A percentile compares a stretch with the other conserved stretches of the same genome.
These are phyloP conservation scores for Melitaea athalia DNA, from an alignment of 2,888 invertebrate species.

Conservation along the genomic window DNA sequence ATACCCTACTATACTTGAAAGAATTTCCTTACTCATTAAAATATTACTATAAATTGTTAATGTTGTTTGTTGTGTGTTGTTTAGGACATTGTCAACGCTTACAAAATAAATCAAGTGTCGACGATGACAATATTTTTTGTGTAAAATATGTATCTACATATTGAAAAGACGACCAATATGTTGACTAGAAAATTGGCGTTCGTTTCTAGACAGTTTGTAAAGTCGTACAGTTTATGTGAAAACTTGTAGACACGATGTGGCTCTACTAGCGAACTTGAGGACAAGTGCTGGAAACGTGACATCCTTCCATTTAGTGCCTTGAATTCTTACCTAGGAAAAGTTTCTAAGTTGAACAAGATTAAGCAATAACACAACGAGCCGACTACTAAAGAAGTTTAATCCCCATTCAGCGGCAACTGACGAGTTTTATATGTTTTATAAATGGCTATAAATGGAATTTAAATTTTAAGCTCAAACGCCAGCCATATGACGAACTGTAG, in stretches of 20 bases:
- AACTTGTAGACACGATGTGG: constrained; percentile 69
- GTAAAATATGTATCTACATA: background rate
- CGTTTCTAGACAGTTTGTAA: constrained; percentile 60
- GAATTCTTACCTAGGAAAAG: constrained; percentile 41
- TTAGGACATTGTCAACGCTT: background rate
- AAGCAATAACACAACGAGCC: constrained; percentile 39
- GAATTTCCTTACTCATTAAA: too few species aligned
- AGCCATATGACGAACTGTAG: background rate
- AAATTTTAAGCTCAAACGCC: background rate
- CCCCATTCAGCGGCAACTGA: constrained; percentile 8
- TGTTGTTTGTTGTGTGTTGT: too few species aligned
- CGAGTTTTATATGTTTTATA: constrained; percentile 4
- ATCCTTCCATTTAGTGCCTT: constrained; percentile 46
- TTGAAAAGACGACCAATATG: constrained; percentile 56
- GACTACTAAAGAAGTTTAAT: constrained; percentile 28
- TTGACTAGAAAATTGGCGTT: constrained; percentile 66
- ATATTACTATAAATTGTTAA: background rate
- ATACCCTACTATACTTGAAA: too few species aligned
- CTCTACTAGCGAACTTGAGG: constrained; percentile 62
- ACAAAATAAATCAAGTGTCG: background rate
- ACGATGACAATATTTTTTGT: constrained; percentile 1
- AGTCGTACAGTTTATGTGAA: constrained; percentile 76
- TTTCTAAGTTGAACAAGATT: constrained; percentile 32
- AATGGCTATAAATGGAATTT: constrained; percentile 3
- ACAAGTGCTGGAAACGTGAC: constrained; percentile 75